These are phyloP conservation scores for Nemoura dubitans DNA, from an alignment of 2,888 invertebrate species.

Conservation along the genomic window DNA sequence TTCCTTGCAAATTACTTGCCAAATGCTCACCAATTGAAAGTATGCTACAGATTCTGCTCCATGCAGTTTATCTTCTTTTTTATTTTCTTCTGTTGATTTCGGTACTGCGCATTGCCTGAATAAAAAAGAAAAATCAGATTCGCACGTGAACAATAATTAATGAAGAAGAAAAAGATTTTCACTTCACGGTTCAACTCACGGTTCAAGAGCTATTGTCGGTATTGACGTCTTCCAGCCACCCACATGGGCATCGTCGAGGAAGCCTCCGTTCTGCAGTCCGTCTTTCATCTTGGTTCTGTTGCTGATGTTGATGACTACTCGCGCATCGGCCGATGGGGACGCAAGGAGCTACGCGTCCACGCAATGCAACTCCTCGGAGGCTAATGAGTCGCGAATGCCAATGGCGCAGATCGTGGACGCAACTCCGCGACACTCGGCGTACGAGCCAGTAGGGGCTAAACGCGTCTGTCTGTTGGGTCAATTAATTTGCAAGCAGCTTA, in stretches of 20 bases:
- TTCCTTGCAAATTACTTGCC: too few species aligned
- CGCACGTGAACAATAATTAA: too few species aligned
- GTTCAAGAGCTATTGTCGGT: not conserved
- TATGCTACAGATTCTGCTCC: not conserved
- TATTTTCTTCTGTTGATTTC: not conserved
- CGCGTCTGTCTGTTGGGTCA: too few species aligned
- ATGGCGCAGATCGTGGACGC: not conserved
- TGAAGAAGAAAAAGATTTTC: too few species aligned
- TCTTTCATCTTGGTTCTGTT: not conserved
- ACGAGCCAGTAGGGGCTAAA: too few species aligned
- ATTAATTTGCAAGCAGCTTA: too few species aligned
- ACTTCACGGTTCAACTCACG: too few species aligned
- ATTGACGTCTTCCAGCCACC: not conserved
- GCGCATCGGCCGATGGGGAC: not conserved
- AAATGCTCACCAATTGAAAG: not conserved
- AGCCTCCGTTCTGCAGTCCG: not conserved
- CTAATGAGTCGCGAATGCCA: too few species aligned
- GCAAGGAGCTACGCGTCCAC: not conserved
- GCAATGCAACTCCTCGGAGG: not conserved
- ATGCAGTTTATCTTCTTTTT: not conserved
- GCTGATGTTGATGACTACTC: not conserved
- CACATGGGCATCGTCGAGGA: not conserved
- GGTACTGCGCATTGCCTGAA: not conserved
- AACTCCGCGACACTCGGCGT: not conserved
- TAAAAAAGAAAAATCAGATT: not conserved